Percentiles rank a stretch among this genome's conserved stretches.
phyloP scores from a whole-genome alignment of 2,888 invertebrate genomes.

The Corythucha ciliata region DNA sequence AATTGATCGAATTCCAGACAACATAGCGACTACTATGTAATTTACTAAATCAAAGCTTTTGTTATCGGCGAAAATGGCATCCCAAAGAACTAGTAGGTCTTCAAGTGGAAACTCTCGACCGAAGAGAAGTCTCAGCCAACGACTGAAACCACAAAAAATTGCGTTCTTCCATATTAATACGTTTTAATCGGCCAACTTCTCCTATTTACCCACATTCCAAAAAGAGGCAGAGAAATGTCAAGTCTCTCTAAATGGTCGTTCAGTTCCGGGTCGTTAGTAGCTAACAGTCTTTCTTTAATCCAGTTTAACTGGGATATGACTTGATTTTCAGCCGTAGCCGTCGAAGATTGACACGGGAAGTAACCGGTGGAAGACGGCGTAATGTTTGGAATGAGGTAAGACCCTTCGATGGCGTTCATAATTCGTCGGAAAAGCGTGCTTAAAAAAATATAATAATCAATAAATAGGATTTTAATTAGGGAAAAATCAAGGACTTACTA shows the following conservation, averaged over 20 bases:
- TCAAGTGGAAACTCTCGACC: slow-evolving; percentile 72
- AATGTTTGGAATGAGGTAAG: slow-evolving; percentile 53
- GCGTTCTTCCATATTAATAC: slow-evolving; percentile 1
- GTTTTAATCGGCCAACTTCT: neutral
- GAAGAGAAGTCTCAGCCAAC: slow-evolving; percentile 74
- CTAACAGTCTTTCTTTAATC: slow-evolving; percentile 38
- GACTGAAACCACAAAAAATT: slow-evolving; percentile 45
- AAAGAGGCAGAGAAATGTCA: slow-evolving; percentile 73
- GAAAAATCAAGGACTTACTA: slow-evolving; percentile 52
- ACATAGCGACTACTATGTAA: slow-evolving; percentile 66
- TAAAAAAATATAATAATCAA: slow-evolving; percentile 33
- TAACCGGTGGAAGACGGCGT: slow-evolving; percentile 47
- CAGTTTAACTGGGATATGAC: slow-evolving; percentile 52
- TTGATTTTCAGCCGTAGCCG: slow-evolving; percentile 46
- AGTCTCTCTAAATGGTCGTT: slow-evolving; percentile 56
- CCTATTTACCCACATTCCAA: slow-evolving; percentile 62
- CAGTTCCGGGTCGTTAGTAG: slow-evolving; percentile 48
- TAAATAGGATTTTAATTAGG: neutral
- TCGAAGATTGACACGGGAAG: slow-evolving; percentile 41
- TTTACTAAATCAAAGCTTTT: slow-evolving; percentile 48
- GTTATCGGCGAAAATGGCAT: slow-evolving; percentile 68
- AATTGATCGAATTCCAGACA: slow-evolving; percentile 58
- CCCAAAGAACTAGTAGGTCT: slow-evolving; percentile 70
- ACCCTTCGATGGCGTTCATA: slow-evolving; percentile 54
- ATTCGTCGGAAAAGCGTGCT: slow-evolving; percentile 55